Conservation (phyloP, 2,888 invertebrate genomes). For the Temnothorax unifasciatus region DNA sequence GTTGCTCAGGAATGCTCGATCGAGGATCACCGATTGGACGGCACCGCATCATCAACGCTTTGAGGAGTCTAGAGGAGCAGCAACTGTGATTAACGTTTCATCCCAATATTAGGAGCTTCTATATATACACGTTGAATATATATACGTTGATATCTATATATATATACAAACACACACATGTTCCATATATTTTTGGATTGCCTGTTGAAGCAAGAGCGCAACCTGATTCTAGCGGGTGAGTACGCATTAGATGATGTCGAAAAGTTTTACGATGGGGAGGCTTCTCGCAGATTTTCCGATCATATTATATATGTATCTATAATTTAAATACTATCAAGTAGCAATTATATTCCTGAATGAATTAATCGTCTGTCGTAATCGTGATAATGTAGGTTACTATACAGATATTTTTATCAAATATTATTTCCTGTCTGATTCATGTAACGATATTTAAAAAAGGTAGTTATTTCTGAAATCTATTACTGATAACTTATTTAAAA, state of each 20-base stretch:
- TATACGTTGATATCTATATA: conserved; percentile 54
- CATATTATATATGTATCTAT: too few species aligned
- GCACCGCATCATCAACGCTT: conserved; percentile 22
- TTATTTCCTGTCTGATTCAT: neutral
- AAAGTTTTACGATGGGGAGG: conserved; percentile 34
- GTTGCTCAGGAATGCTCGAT: conserved; percentile 43
- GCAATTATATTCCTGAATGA: neutral
- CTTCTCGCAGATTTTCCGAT: neutral
- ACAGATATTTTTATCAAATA: neutral
- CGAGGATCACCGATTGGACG: conserved; percentile 40
- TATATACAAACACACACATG: conserved; percentile 66
- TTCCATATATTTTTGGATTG: conserved; percentile 80
- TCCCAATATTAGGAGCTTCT: conserved; percentile 52
- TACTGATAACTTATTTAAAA: conserved; percentile 15
- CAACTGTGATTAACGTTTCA: conserved; percentile 52
- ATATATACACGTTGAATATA: conserved; percentile 54
- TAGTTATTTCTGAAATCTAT: conserved; percentile 12
- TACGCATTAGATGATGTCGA: conserved; percentile 17
- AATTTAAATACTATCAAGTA: conserved; percentile 1
- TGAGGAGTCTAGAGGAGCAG: conserved; percentile 18
- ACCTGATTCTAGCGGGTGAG: conserved; percentile 75
- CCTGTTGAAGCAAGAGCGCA: conserved; percentile 76
- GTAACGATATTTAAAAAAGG: neutral
- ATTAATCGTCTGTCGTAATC: conserved; percentile 1
- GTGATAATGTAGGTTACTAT: neutral